Evolutionary conservation across 1,140 invertebrate genomes (phyloP), one percentile per base, ranked within the genome.

Genomic region (Hyposmocoma kahamanoa): DNA sequence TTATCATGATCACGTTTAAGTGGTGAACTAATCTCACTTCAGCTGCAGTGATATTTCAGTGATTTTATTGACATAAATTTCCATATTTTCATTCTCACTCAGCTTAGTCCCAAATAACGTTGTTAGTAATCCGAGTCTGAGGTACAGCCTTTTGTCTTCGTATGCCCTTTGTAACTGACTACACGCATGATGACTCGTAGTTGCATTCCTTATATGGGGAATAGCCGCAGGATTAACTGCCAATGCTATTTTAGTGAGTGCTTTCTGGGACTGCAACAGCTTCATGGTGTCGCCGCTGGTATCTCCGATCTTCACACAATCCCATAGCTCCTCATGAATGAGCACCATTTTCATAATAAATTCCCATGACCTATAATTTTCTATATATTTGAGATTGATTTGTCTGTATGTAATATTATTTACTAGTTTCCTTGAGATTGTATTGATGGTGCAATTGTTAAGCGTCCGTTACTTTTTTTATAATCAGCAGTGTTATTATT

Each of bases 161-260:
- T 44, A 44, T 1, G 42, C 42, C 18, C 4, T 44, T 10, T 28
- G 13, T 17, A 44, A 11, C 5, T 44, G 26, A 15, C 17, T 28
- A 22, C 42, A 44, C 2, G 42, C 42, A 28, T 44, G 8, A 18
- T 15, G 17, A 13, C 22, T 24, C 13, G 22, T 28, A 1, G 10
- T 20, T 6, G 42, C 42, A 18, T 26, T 44, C n/a, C 42, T 5
- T 26, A 44, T 18, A 18, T 44, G 42, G 30, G 42, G 17, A 44
- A 44, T 17, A 18, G 42, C 10, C 13, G 22, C 5, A 8, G 42
- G 22, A 13, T 26, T 13, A 22, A 44, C 42, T 24, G 17, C 11
- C n/a, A 44, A 28, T 15, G n/a, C 26, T 6, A 44, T 44, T 28
- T 28, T 44, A 11, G 42, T 24, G 1, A 44, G 24, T 15, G 42